Conservation (phyloP, 2,113 vertebrate genomes). For the Orycteropus afer region DNA sequence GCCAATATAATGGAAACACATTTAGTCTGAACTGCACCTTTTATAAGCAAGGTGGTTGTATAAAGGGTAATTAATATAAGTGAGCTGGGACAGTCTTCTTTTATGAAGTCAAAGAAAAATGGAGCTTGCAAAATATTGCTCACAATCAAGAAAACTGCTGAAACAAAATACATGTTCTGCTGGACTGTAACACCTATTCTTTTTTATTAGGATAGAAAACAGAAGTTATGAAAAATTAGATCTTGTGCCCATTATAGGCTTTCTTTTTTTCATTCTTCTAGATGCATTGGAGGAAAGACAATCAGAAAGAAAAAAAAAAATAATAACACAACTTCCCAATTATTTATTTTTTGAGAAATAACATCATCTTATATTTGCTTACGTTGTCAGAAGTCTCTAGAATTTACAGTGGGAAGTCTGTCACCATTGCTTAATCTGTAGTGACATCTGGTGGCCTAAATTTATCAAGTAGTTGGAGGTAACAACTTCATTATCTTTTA, state of each 20-base stretch:
- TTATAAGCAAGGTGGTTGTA: constrained; percentile 73
- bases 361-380: constrained; percentile 53
- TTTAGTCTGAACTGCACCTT: constrained; percentile 31
- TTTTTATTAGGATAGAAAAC: constrained; percentile 68
- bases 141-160: constrained; percentile 77
- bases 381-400: constrained; percentile 11
- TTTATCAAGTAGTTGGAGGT: constrained; percentile 51
- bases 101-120: constrained; percentile 77
- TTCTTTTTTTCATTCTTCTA: constrained; percentile 52
- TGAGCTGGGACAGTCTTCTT: constrained; percentile 58
- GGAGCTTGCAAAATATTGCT: constrained; percentile 75
- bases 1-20: constrained; percentile 76
- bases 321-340: background rate
- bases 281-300: background rate
- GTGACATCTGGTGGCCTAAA: constrained; percentile 89
- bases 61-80: constrained; percentile 75
- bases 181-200: constrained; percentile 69
- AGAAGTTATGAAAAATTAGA: constrained; percentile 52
- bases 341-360: constrained; percentile 54
- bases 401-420: background rate
- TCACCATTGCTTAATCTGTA: constrained; percentile 86
- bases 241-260: constrained; percentile 44
- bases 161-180: constrained; percentile 72
- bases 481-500: background rate
- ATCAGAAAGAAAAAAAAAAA: background rate